Evolutionary conservation across 2,888 invertebrate species (phyloP), one percentile per base, ranked within the genome.

Genomic region (Pseudanteris insignis): DNA sequence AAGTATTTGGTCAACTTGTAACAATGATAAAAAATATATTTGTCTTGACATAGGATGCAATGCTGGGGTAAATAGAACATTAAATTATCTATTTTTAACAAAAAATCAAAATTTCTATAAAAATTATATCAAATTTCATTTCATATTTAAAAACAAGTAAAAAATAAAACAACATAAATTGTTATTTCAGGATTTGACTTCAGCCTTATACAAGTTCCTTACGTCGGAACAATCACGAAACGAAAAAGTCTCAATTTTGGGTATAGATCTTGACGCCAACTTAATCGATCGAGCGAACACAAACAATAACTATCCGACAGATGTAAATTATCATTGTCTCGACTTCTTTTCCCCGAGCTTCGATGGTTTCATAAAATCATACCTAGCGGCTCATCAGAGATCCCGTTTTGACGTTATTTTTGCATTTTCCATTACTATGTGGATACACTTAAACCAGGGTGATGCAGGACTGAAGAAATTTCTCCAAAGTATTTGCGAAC

Each of bases 391-490:
- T 1, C 67, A 81, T 60, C 70, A 81, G 1, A 83, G 80, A 36
- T 37, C 70, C 0, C 82, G 76, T 57, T 92, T 90, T 81, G 86
- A 89, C 80, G 82, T 86, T 2, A 83, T 86, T 37, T 91, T 90
- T 77, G 90, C 90, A 74, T 92, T 93, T 75, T 92, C 93, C 5
- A 85, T 92, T 18, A 90, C 92, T 10, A 92, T 94, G 92, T 94
- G 94, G 94, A 90, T 94, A 71, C 94, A 94, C 80, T 77, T 94
- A 13, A 93, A 94, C 77, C 83, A 89, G 79, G 90, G 92, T 3
- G 94, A 94, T 81, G 77, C 81, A 2, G 91, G 91, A 0, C 78
- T 94, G 25, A 70, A 81, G 46, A 67, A 77, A 2, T 91, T 92
- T 76, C 79, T 94, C 1, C 73, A 79, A 11, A 84, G 83, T 40